A percentile compares a stretch with the other conserved stretches of the same genome.
phyloP scores from a whole-genome alignment of 2,797 vertebrate species.

The Malurus leucopterus region DNA sequence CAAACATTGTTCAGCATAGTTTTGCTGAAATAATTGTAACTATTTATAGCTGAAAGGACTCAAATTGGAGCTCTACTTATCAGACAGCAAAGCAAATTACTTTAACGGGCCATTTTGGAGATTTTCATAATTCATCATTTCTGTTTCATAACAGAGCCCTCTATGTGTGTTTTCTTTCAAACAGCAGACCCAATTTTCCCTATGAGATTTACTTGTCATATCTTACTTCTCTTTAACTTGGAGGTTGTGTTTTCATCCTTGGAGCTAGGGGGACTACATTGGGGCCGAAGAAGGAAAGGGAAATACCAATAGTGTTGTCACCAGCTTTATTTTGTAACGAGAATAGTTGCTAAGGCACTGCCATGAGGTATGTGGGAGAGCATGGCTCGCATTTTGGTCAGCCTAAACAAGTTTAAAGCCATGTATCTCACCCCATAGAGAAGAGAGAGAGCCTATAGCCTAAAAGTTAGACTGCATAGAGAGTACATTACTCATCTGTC shows the following conservation, averaged over 20 bases:
- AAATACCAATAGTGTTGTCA: background rate
- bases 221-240: background rate
- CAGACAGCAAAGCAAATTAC: slow-evolving; percentile 3
- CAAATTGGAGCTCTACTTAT: background rate
- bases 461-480: background rate
- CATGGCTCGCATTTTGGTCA: background rate
- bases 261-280: background rate
- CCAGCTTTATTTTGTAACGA: background rate
- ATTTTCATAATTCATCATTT: background rate
- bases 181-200: background rate
- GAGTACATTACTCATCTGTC: background rate
- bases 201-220: background rate
- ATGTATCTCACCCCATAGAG: background rate
- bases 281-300: background rate
- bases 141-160: background rate
- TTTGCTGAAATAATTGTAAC: slow-evolving; percentile 2
- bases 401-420: background rate
- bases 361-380: background rate
- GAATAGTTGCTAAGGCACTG: background rate
- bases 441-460: background rate
- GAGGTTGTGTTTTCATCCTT: background rate
- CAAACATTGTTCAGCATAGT: background rate
- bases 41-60: background rate
- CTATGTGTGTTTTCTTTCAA: background rate
- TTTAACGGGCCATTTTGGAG: slow-evolving; percentile 16